A percentile compares a stretch with the other conserved stretches of the same genome.
Evolutionary conservation across 2,113 vertebrate species (phyloP).

Genomic region (Microcebus griseorufus): DNA sequence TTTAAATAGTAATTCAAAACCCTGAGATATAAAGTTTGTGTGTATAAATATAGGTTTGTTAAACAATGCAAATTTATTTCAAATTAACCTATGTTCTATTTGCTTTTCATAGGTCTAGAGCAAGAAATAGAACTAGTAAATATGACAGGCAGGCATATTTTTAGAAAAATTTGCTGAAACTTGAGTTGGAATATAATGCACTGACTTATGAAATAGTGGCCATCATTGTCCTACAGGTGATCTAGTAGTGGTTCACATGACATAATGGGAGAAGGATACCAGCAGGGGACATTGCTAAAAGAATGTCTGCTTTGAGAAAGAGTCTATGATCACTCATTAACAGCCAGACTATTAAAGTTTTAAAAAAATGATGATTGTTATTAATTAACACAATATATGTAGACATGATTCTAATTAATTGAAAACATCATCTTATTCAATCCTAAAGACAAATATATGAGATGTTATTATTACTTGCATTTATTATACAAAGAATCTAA

Average conservation of each 20-base stretch:
- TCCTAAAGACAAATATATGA: not conserved
- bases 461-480: not conserved
- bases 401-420: not conserved
- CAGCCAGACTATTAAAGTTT: not conserved
- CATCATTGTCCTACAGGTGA: not conserved
- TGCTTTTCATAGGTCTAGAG: not conserved
- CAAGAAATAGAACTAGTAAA: slow-evolving; percentile 2
- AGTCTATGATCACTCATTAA: not conserved
- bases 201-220: not conserved
- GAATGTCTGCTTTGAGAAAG: not conserved
- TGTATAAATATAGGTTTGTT: not conserved
- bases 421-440: not conserved
- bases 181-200: not conserved
- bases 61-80: not conserved
- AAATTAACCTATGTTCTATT: not conserved
- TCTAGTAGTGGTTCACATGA: not conserved
- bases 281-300: not conserved
- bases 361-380: not conserved
- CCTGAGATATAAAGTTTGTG: not conserved
- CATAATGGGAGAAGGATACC: not conserved
- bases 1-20: not conserved
- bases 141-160: not conserved
- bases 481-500: not conserved
- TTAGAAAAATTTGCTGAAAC: not conserved
- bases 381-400: not conserved